Evolutionary conservation across 2,797 vertebrate genomes (phyloP).

Genomic region (Tokudaia tokunoshimensis): DNA sequence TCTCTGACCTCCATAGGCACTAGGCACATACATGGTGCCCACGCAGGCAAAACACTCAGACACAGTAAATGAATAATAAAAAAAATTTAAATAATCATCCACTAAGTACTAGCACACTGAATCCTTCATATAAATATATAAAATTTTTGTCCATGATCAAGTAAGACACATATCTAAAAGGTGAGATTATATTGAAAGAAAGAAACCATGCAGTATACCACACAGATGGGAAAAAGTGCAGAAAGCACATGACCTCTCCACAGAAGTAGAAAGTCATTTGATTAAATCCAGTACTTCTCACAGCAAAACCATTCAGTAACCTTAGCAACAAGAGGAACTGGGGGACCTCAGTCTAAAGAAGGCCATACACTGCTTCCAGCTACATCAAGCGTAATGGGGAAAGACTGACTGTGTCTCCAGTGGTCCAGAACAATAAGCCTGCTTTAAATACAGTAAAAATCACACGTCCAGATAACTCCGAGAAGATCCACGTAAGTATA

Average conservation of each 20-base stretch:
- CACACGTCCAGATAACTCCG: constrained; percentile 5
- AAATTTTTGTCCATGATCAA: constrained; percentile 13
- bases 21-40: background rate
- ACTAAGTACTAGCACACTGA: constrained; percentile 4
- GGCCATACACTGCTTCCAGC: background rate
- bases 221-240: background rate
- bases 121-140: constrained; percentile 7
- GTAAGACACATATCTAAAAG: background rate
- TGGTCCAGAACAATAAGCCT: background rate
- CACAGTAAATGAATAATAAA: background rate
- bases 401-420: background rate
- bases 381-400: background rate
- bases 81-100: background rate
- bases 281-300: background rate
- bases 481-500: background rate
- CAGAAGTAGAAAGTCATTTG: background rate
- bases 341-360: background rate
- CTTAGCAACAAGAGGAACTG: background rate
- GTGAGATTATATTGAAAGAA: background rate
- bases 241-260: background rate
- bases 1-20: background rate
- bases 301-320: constrained; percentile 36
- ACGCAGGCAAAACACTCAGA: background rate
- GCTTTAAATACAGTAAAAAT: constrained; percentile 43
- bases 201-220: background rate